Evolutionary conservation across 2,888 invertebrate genomes (phyloP), one percentile per base, ranked within the genome.

Genomic region (Cloeon dipterum): DNA sequence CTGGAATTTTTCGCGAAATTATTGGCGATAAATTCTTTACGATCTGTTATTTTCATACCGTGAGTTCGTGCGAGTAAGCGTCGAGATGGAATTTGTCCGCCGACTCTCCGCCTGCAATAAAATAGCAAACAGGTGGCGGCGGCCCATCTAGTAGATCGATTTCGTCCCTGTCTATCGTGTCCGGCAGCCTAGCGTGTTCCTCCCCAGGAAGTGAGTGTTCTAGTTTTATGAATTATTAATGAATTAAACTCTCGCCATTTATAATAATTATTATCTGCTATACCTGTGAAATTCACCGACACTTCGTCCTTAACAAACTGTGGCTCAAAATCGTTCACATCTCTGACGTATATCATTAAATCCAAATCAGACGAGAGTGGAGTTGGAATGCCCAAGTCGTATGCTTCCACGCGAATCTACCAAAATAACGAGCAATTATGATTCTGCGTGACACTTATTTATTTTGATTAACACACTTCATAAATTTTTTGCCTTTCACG

Each of bases 291-390:
- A 53, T 79, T 79, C 0, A 79, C 63, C 16, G 62, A 52, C 46
- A 75, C 68, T 42, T 71, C 67, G 45, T 75, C 74, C 26, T 74
- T 62, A 20, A 77, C 61, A 56, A 89, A 89, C 44, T 85, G 74
- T 0, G 89, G 88, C 40, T 82, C 75, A 53, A 81, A 85, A 51
- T 81, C 85, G 55, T 88, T 85, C 1, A 88, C 75, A 53, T 86
- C 85, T 40, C 77, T 73, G 0, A 89, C 76, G 52, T 86, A 85
- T 44, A 89, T 72, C 3, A 78, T 81, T 2, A 89, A 56, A 56
- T 89, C 88, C 29, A 89, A 59, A 55, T 86, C 88, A 0, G 83
- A 75, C 46, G 83, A 83, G 3, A 89, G 58, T 0, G 86, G 74
- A 0, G 86, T 85, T 0, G 89, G 88, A 1, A 74, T 61, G 0